Conservation (phyloP, 1,140 invertebrate genomes). For the Hylaeus anthracinus region DNA sequence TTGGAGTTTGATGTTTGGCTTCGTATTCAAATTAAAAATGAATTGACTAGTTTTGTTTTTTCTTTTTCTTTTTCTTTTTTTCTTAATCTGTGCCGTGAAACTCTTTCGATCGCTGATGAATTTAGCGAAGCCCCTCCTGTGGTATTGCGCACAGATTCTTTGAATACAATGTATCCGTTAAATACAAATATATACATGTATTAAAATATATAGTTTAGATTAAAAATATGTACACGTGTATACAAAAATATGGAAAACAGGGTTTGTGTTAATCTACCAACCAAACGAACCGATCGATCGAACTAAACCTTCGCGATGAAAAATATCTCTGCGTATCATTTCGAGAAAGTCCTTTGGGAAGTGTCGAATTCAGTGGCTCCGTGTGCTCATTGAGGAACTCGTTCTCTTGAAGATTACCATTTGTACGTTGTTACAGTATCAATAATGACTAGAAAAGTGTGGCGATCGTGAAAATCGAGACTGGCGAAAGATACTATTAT, state of each 20-base stretch:
- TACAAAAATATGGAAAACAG: constrained; percentile 38
- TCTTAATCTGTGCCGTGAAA: background rate
- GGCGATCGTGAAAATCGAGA: background rate
- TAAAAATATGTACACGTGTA: constrained; percentile 34
- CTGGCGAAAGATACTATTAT: background rate
- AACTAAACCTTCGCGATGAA: constrained; percentile 4
- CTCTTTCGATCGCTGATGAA: background rate
- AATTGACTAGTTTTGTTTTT: background rate
- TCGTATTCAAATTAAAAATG: constrained; percentile 5
- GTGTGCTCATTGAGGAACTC: no score
- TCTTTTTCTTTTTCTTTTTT: no score
- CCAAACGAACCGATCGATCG: background rate
- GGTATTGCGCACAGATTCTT: background rate
- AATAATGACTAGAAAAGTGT: constrained; percentile 13
- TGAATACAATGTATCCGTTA: constrained; percentile 12
- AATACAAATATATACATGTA: constrained; percentile 33
- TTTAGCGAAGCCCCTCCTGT: background rate
- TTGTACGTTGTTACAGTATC: constrained; percentile 1
- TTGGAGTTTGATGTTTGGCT: constrained; percentile 21
- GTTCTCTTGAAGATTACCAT: background rate
- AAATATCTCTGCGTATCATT: background rate
- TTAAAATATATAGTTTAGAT: constrained; percentile 50
- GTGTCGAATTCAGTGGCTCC: background rate
- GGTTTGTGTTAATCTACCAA: background rate
- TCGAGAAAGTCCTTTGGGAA: background rate